phyloP scores from a whole-genome alignment of 2,888 invertebrate genomes.

The Ophonus ardosiacus region DNA sequence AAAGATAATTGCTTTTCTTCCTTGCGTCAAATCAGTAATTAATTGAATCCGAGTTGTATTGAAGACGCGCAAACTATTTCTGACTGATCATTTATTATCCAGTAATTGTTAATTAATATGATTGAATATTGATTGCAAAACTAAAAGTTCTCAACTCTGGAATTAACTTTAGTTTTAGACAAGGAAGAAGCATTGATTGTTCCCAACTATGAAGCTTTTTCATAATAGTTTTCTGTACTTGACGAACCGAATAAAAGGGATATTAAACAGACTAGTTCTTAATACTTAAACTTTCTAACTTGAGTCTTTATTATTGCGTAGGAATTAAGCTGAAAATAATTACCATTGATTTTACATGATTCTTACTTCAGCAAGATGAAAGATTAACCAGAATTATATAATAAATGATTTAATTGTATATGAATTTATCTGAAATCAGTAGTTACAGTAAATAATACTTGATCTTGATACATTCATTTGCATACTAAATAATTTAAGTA shows the following conservation, averaged over 20 bases:
- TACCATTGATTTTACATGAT: not conserved
- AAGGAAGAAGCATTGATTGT: not conserved
- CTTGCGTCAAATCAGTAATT: conserved; percentile 57
- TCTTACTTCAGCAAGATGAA: not conserved
- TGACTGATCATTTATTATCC: conserved; percentile 20
- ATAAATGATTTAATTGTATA: too few relatives aligned
- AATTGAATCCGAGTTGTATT: conserved; percentile 35
- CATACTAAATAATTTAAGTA: too few relatives aligned
- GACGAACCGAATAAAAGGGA: not conserved
- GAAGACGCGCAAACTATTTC: conserved; percentile 12
- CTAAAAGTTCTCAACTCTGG: not conserved
- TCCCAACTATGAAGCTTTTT: not conserved
- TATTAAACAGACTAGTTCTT: not conserved
- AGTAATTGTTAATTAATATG: conserved; percentile 40
- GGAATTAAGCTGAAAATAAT: conserved; percentile 1
- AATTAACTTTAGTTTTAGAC: conserved; percentile 21
- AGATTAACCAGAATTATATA: not conserved
- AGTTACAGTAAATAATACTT: too few relatives aligned
- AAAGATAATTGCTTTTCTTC: conserved; percentile 53
- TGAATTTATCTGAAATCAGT: too few relatives aligned
- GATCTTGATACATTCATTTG: too few relatives aligned
- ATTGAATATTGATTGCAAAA: conserved; percentile 33
- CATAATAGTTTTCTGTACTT: not conserved
- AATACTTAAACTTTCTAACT: not conserved
- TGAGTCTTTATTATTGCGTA: not conserved